Evolutionary conservation across 2,888 invertebrate genomes (phyloP).

Genomic region (Coenonympha arcania): DNA sequence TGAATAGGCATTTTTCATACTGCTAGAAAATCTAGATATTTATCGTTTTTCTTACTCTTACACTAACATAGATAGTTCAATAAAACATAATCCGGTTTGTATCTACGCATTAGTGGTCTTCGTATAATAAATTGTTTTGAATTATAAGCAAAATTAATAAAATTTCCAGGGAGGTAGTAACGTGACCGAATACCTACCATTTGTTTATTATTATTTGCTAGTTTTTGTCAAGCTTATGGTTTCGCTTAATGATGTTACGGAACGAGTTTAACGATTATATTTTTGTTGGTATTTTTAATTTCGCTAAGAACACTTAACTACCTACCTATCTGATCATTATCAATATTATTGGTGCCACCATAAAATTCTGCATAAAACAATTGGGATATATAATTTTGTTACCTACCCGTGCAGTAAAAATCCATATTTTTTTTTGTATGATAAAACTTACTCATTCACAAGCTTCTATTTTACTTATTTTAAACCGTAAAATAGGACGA

Average conservation of each 20-base stretch:
- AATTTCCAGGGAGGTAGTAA: constrained; percentile 4
- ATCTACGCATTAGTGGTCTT: too few species aligned
- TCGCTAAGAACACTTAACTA: neutral
- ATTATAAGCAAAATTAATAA: constrained; percentile 11
- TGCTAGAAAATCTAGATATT: too few species aligned
- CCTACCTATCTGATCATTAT: neutral
- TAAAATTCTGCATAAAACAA: too few species aligned
- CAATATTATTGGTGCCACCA: neutral
- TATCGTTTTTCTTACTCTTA: too few species aligned
- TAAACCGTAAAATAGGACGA: neutral
- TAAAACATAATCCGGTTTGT: too few species aligned
- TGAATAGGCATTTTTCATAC: too few species aligned
- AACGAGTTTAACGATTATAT: constrained; percentile 20
- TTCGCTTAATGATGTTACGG: constrained; percentile 20
- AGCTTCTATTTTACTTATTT: neutral
- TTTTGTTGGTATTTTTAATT: constrained; percentile 9
- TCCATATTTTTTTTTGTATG: too few species aligned
- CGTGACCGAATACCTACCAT: constrained; percentile 18
- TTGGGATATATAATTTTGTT: too few species aligned
- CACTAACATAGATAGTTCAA: too few species aligned
- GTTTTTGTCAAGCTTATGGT: constrained; percentile 19
- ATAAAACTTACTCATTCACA: too few species aligned
- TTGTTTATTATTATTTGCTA: too few species aligned
- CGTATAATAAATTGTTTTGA: neutral
- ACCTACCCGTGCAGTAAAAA: too few species aligned